Conservation (phyloP, 2,797 vertebrate species). For the Lacerta agilis region DNA sequence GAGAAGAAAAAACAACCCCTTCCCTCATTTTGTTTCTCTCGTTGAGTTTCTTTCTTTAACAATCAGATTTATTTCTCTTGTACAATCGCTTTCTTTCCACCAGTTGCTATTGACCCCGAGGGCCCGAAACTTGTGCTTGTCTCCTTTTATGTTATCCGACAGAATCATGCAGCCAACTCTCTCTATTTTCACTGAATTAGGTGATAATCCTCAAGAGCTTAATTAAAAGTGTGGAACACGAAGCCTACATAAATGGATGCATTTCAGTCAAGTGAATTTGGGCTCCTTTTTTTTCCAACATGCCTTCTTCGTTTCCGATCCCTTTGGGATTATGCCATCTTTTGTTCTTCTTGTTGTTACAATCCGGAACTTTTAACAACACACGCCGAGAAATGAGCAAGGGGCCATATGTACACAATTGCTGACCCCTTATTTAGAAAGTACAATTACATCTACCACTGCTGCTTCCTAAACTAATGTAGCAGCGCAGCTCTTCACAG, state of each 20-base stretch:
- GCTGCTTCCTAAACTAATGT: not conserved
- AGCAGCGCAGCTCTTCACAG: not conserved
- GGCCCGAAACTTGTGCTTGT: constrained; percentile 40
- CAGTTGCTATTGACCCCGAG: constrained; percentile 36
- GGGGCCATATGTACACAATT: not conserved
- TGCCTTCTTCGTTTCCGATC: not conserved
- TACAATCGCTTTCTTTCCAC: constrained; percentile 31
- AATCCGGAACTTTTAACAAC: not conserved
- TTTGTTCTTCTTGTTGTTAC: not conserved
- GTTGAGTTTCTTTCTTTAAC: not conserved
- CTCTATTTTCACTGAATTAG: constrained; percentile 65
- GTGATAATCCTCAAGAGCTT: constrained; percentile 62
- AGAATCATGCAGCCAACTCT: constrained; percentile 46
- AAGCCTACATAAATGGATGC: constrained; percentile 49
- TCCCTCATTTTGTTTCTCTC: constrained; percentile 11
- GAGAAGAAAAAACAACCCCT: not conserved
- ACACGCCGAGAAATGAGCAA: not conserved
- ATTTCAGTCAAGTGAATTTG: not conserved
- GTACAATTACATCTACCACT: not conserved
- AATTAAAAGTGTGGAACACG: constrained; percentile 60
- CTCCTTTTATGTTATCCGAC: constrained; percentile 11
- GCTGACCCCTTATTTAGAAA: not conserved
- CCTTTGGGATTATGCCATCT: not conserved
- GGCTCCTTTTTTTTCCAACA: not conserved
- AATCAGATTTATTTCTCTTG: constrained; percentile 33